Evolutionary conservation across 2,797 vertebrate genomes (phyloP), one percentile per base, ranked within the genome.

Genomic region (Sebastes ruberrimus): DNA sequence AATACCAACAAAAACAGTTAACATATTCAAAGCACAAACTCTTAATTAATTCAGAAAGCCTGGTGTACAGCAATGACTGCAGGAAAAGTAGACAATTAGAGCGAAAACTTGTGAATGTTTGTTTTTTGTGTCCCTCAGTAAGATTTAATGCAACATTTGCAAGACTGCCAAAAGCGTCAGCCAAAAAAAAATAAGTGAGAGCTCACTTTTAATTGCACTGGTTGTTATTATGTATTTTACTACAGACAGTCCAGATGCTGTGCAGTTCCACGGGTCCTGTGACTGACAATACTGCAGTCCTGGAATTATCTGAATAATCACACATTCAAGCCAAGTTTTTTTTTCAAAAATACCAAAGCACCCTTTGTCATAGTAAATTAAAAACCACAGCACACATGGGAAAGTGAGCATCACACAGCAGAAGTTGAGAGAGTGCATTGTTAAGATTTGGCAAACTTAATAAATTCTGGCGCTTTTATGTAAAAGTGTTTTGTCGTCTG

Each of bases 221-320:
- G 23, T 66, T 81, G 16, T 68, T 42, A 0, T 52, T 52, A 42
- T 72, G 30, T 60, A 52, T 25, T 49, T 23, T 16, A 27, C 30
- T 13, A 56, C n/a, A 74, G 57, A 78, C 71, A 62, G 64, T 63
- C 67, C 71, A 78, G 80, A 75, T 84, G 53, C 33, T 71, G 64
- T 70, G 55, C 33, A 23, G 59, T 55, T 74, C 67, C 30, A 27
- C 18, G 64, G 13, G 38, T 82, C 32, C 32, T 62, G 7, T 66
- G 32, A 32, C n/a, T 23, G 42, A 63, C 33, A 63, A 13, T 22
- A 16, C 70, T 71, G 66, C 32, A 38, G 57, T 20, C 32, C 13
- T n/a, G 10, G 38, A 65, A 62, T 57, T 10, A 65, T 80, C 63
- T 71, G 63, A 73, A 72, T 66, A 74, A 38, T 71, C 59, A 18